These are phyloP conservation scores for Pseudeuparius sepicola DNA, from an alignment of 2,888 invertebrate species.

Conservation along the genomic window DNA sequence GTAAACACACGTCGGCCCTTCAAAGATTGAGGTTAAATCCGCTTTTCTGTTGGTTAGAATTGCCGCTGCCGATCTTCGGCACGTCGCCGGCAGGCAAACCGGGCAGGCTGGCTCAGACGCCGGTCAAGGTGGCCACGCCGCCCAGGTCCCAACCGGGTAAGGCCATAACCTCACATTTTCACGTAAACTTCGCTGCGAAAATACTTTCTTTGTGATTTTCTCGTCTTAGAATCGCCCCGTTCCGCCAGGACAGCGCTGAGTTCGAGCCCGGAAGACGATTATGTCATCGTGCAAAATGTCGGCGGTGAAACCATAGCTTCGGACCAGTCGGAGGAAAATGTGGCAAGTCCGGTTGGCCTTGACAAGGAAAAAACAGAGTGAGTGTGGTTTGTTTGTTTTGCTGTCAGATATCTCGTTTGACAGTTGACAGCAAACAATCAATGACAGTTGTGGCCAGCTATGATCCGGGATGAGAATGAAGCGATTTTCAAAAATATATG, in stretches of 20 bases:
- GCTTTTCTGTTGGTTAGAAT: slow-evolving; percentile 23
- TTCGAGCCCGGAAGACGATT: slow-evolving; percentile 70
- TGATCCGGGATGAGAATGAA: no score
- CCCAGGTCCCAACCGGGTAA: slow-evolving; percentile 35
- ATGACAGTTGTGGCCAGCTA: no score
- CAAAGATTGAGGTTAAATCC: no score
- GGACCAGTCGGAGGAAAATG: slow-evolving; percentile 45
- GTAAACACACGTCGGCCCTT: no score
- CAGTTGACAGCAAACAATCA: no score
- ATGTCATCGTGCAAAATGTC: slow-evolving; percentile 68
- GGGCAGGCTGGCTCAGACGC: no score
- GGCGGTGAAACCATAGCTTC: slow-evolving; percentile 43
- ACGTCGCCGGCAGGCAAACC: slow-evolving; percentile 30
- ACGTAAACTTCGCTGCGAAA: no score
- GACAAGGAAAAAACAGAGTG: slow-evolving; percentile 25
- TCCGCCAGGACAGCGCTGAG: slow-evolving; percentile 36
- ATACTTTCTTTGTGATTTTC: no score
- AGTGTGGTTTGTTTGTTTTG: no score
- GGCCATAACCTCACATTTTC: no score
- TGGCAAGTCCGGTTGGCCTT: slow-evolving; percentile 19
- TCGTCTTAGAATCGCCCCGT: slow-evolving; percentile 38
- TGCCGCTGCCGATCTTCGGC: slow-evolving; percentile 34
- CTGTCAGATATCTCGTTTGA: no score
- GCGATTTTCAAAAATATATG: no score
- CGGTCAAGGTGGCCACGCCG: slow-evolving; percentile 33